Base-by-base conservation (phyloP, 2,888 invertebrate species). In the Gerris lacustris region DNA sequence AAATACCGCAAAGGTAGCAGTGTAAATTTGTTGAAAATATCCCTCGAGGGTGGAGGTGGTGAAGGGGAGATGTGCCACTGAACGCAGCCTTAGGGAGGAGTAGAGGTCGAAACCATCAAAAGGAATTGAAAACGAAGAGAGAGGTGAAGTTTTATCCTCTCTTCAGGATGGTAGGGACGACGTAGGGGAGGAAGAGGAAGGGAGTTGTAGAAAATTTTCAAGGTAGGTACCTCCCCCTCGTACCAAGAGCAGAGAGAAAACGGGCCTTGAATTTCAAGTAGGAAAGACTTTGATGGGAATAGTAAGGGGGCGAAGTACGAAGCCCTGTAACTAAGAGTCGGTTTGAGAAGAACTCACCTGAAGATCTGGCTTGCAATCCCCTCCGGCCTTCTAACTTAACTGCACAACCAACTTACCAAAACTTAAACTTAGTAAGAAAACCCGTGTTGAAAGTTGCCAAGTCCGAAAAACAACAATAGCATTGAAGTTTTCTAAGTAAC, bases 1-100 rank as follows among this genome's bases (percentile, higher is more conserved):
- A 2, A 31, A 31, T n/a, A 31, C 31, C 31, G 31, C 31, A 31
- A 31, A 31, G 31, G 31, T 31, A 31, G 31, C 9, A 55, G 55
- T 55, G 55, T 55, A 55, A 55, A 55, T 55, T 55, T 55, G 55
- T 55, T 55, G 55, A 55, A 55, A 55, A 55, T 55, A 55, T 55
- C 9, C 15, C 55, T 55, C 31, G 31, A 31, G 31, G 31, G 31
- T 31, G 31, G 31, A 31, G 31, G 31, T 31, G 31, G 31, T 31
- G 31, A 31, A 31, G 31, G 31, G 31, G 31, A 31, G 31, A 31
- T 31, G 31, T 31, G 31, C 31, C 31, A 4, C 31, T 31, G 31
- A 31, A 31, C 31, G 31, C 31, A 31, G 31, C 31, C 31, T 31
- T 31, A 31, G 31, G 31, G 31, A 31, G 31, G 31, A 31, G 31